phyloP scores from a whole-genome alignment of 1,140 invertebrate genomes.

The Bathynomus jamesi region DNA sequence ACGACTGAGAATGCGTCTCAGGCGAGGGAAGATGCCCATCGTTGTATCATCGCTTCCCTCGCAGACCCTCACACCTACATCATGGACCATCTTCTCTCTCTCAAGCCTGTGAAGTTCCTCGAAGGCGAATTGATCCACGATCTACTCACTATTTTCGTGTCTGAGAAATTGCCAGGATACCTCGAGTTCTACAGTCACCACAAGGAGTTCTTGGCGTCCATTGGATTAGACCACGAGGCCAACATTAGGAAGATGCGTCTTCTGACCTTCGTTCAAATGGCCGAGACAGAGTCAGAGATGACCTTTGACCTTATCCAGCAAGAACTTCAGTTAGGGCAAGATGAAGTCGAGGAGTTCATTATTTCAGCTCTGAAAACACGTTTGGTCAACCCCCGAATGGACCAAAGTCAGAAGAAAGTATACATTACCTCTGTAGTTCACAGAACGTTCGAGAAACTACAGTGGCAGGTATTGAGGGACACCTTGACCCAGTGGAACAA shows the following conservation, averaged over 20 bases:
- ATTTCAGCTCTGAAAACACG: constrained; percentile 97
- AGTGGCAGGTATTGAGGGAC: constrained; percentile 83
- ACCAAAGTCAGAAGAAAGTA: constrained; percentile 78
- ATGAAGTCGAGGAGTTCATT: constrained; percentile 89
- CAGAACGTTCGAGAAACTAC: constrained; percentile 81
- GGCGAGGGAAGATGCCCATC: constrained; percentile 89
- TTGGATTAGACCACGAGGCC: constrained; percentile 85
- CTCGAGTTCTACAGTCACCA: constrained; percentile 85
- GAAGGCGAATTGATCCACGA: constrained; percentile 92
- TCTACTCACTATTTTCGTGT: constrained; percentile 89
- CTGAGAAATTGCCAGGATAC: constrained; percentile 83
- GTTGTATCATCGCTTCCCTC: constrained; percentile 88
- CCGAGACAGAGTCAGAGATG: constrained; percentile 83
- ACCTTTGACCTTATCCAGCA: constrained; percentile 76
- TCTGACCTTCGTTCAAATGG: constrained; percentile 92
- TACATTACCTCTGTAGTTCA: constrained; percentile 88
- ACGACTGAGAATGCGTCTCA: constrained; percentile 87
- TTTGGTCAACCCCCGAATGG: constrained; percentile 83
- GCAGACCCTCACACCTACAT: constrained; percentile 92
- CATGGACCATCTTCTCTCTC: constrained; percentile 79
- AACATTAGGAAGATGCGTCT: constrained; percentile 95
- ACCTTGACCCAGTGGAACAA: constrained; percentile 76
- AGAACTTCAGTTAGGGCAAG: constrained; percentile 74
- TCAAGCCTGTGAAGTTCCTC: constrained; percentile 92
- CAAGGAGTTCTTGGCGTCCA: constrained; percentile 81